Conservation (phyloP, 2,888 invertebrate species). For the Oscheius myriophilus region DNA sequence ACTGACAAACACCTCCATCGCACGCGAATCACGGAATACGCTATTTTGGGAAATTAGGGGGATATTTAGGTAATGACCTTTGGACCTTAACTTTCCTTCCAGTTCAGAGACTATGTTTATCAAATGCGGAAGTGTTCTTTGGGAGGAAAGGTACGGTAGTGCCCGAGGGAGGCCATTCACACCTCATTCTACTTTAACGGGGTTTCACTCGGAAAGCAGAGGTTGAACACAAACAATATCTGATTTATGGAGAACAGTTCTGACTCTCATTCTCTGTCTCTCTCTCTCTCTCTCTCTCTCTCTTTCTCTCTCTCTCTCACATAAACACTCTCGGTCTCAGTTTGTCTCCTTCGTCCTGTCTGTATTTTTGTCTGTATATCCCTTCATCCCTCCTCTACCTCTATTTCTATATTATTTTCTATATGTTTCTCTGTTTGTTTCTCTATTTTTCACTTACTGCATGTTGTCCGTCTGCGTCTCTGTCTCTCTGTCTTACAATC, state of each 20-base stretch:
- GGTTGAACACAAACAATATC: no score
- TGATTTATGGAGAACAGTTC: no score
- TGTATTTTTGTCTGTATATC: slow-evolving; percentile 5
- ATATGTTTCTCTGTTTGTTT: not conserved
- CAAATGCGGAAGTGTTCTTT: no score
- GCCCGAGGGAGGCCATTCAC: no score
- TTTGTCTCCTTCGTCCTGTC: not conserved
- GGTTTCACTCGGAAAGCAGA: no score
- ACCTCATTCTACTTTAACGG: no score
- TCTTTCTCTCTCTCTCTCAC: no score
- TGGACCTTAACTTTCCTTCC: no score
- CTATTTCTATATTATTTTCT: not conserved
- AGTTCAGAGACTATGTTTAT: no score
- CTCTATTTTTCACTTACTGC: not conserved
- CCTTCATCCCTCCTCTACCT: not conserved
- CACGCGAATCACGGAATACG: not conserved
- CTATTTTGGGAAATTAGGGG: not conserved
- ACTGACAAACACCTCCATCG: slow-evolving; percentile 20
- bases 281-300: not conserved
- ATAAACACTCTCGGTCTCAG: no score
- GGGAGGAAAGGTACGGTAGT: no score
- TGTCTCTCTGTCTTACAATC: not conserved
- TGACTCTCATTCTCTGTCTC: not conserved
- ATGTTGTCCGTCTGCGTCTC: not conserved
- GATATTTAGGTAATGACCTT: no score